A percentile compares a stretch with the other conserved stretches of the same genome.
Conservation (phyloP, 2,797 vertebrate species). For the Gymnothorax reevesii region DNA sequence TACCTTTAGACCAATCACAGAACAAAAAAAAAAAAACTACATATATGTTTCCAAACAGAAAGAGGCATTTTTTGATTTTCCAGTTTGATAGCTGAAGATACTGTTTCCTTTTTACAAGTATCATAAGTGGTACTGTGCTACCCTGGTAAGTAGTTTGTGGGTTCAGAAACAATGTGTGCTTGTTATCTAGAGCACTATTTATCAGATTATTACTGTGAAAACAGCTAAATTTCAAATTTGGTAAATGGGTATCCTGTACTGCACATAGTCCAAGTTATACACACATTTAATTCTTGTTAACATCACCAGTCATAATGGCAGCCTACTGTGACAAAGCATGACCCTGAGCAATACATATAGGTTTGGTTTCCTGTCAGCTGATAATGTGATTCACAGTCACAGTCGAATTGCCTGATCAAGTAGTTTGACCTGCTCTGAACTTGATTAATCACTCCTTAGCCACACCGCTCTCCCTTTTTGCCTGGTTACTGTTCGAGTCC, state of each 20-base stretch:
- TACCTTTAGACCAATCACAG: conserved; percentile 67
- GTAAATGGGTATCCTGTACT: neutral
- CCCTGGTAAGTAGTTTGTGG: too few relatives aligned
- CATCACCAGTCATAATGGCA: neutral
- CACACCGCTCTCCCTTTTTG: neutral
- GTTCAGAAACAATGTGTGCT: neutral
- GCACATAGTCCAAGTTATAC: conserved; percentile 26
- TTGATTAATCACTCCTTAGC: conserved; percentile 40
- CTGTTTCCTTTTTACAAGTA: neutral
- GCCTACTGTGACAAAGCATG: neutral
- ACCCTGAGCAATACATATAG: conserved; percentile 28
- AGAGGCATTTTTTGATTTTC: neutral
- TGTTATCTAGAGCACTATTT: neutral
- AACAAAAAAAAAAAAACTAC: too few relatives aligned
- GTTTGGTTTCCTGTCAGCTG: conserved; percentile 33
- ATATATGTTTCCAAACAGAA: neutral
- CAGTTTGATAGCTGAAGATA: neutral
- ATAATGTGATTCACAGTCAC: conserved; percentile 20
- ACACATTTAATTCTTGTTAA: neutral
- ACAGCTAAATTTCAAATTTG: neutral
- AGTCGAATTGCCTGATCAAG: conserved; percentile 29
- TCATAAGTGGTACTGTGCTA: too few relatives aligned
- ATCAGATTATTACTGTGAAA: neutral
- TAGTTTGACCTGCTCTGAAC: conserved; percentile 12
- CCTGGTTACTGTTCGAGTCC: neutral